phyloP scores from a whole-genome alignment of 2,888 invertebrate genomes.

The Orchesella flavescens region DNA sequence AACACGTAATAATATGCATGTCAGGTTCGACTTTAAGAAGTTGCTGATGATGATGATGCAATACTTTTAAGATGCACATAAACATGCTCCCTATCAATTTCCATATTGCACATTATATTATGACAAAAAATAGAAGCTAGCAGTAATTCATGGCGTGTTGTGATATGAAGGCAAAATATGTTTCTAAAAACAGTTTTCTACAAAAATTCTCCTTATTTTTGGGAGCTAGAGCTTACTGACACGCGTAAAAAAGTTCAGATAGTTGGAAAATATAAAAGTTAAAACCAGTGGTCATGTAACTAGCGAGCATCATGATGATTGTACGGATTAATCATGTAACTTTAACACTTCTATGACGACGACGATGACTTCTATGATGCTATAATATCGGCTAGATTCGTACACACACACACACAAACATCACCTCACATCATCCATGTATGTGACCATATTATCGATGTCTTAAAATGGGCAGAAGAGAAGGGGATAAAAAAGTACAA shows the following conservation, averaged over 20 bases:
- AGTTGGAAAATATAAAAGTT: neutral
- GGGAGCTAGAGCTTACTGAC: too few relatives aligned
- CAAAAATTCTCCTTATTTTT: too few relatives aligned
- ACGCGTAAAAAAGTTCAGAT: too few relatives aligned
- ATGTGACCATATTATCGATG: conserved; percentile 17
- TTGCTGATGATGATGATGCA: neutral
- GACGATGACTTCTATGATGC: neutral
- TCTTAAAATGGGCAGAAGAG: conserved; percentile 63
- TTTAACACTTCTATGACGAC: neutral
- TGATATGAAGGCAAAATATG: too few relatives aligned
- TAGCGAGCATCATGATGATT: neutral
- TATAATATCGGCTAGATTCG: too few relatives aligned
- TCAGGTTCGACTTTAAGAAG: neutral
- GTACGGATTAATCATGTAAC: conserved; percentile 13
- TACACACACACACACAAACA: too few relatives aligned
- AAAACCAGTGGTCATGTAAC: conserved; percentile 12
- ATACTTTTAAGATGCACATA: neutral
- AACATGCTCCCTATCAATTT: too few relatives aligned
- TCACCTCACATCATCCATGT: neutral
- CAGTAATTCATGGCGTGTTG: too few relatives aligned
- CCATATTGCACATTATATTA: too few relatives aligned
- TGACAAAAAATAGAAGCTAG: too few relatives aligned
- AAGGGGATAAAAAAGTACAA: conserved; percentile 52
- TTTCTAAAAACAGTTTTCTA: too few relatives aligned
- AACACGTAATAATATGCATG: neutral